Conservation (phyloP, 2,888 invertebrate species). For the Psylliodes chrysocephalus region DNA sequence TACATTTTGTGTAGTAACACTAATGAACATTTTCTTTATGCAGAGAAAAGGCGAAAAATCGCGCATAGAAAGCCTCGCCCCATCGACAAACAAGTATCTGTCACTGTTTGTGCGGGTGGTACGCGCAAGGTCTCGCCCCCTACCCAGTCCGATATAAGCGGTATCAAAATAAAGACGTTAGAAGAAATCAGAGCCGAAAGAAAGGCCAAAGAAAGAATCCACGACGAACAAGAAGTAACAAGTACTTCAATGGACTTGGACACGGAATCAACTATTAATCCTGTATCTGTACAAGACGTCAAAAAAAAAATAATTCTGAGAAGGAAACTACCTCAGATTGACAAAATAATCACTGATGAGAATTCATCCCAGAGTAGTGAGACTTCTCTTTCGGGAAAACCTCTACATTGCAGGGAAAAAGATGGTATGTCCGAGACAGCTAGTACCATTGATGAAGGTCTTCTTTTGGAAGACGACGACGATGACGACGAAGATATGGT, state of each 20-base stretch:
- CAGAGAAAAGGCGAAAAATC: conserved; percentile 37
- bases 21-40: too few relatives aligned
- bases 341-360: neutral
- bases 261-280: conserved; percentile 16
- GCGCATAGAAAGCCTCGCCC: neutral
- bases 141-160: neutral
- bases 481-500: conserved; percentile 53
- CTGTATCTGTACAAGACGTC: neutral
- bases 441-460: conserved; percentile 52
- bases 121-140: neutral
- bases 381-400: neutral
- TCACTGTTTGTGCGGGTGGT: neutral
- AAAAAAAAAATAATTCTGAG: conserved; percentile 17
- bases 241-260: conserved; percentile 51
- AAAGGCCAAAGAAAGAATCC: conserved; percentile 34
- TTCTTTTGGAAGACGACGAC: conserved; percentile 59
- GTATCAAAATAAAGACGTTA: conserved; percentile 62
- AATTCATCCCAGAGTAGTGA: neutral
- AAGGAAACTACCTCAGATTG: neutral
- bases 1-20: too few relatives aligned
- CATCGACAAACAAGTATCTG: neutral
- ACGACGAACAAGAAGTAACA: conserved; percentile 53
- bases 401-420: conserved; percentile 1
- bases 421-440: conserved; percentile 16
- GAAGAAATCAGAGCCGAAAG: conserved; percentile 62